Evolutionary conservation across 2,888 invertebrate genomes (phyloP).

Genomic region (Danaus chrysippus): DNA sequence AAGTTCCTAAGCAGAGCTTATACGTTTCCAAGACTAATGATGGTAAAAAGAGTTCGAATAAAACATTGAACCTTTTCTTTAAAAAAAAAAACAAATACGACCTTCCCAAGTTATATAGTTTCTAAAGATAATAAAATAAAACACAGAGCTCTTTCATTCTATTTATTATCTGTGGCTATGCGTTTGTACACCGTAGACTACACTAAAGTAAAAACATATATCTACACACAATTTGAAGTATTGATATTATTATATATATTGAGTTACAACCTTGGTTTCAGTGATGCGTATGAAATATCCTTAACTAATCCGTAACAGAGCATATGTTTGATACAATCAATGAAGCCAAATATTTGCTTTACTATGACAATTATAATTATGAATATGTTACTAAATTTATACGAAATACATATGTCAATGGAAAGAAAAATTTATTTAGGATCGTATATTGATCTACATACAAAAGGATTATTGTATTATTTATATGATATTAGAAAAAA

Average conservation of each 20-base stretch:
- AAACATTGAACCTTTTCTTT: no score
- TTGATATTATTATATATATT: conserved; percentile 64
- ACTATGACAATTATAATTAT: conserved; percentile 14
- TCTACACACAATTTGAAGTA: conserved; percentile 58
- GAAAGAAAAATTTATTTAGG: conserved; percentile 4
- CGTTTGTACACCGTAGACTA: conserved; percentile 74
- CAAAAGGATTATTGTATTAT: conserved; percentile 1
- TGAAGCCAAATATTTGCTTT: conserved; percentile 12
- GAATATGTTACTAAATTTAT: conserved; percentile 8
- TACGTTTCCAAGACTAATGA: no score
- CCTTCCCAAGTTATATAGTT: background rate
- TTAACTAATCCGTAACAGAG: conserved; percentile 23
- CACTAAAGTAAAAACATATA: conserved; percentile 75
- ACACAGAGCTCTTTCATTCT: conserved; percentile 48
- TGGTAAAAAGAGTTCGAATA: no score
- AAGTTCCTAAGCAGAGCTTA: no score
- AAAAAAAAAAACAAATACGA: no score
- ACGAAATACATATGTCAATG: background rate
- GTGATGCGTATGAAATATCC: conserved; percentile 53
- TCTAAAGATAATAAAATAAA: conserved; percentile 26
- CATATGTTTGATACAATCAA: conserved; percentile 21
- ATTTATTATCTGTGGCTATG: conserved; percentile 70
- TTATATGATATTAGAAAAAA: conserved; percentile 2
- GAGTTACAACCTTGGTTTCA: conserved; percentile 77
- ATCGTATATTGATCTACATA: conserved; percentile 9